Evolutionary conservation across 2,797 vertebrate species (phyloP).

Genomic region (Prionace glauca): DNA sequence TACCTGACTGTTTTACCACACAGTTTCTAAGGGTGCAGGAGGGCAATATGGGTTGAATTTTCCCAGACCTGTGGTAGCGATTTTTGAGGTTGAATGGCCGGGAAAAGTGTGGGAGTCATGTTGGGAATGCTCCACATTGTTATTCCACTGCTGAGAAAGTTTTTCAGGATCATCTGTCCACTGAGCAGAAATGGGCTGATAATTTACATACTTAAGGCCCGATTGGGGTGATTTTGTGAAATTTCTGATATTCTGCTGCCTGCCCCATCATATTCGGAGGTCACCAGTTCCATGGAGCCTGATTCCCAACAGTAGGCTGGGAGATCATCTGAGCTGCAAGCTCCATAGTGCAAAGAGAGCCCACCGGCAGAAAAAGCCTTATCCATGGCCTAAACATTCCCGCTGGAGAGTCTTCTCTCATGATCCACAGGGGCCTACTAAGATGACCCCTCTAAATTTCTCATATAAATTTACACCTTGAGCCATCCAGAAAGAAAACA

Average conservation of each 20-base stretch:
- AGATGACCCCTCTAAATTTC: neutral
- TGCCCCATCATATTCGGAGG: no score
- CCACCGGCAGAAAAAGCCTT: neutral
- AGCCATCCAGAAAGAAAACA: neutral
- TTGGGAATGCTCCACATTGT: neutral
- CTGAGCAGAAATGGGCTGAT: neutral
- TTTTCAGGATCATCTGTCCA: neutral
- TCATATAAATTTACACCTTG: neutral
- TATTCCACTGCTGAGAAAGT: neutral
- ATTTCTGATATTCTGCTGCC: neutral
- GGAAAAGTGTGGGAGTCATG: neutral
- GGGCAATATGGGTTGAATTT: neutral
- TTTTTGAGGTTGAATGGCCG: neutral
- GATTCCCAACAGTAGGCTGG: neutral
- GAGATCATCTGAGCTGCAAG: neutral
- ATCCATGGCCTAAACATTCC: neutral
- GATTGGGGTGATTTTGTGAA: neutral
- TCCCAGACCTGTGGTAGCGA: no score
- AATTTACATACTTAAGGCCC: neutral
- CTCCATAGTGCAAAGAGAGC: neutral
- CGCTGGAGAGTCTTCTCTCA: neutral
- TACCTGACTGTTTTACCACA: neutral
- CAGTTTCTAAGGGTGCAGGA: neutral
- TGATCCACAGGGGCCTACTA: neutral
- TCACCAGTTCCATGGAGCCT: neutral